Conservation (phyloP, 2,888 invertebrate genomes). For the Bugula neritina region DNA sequence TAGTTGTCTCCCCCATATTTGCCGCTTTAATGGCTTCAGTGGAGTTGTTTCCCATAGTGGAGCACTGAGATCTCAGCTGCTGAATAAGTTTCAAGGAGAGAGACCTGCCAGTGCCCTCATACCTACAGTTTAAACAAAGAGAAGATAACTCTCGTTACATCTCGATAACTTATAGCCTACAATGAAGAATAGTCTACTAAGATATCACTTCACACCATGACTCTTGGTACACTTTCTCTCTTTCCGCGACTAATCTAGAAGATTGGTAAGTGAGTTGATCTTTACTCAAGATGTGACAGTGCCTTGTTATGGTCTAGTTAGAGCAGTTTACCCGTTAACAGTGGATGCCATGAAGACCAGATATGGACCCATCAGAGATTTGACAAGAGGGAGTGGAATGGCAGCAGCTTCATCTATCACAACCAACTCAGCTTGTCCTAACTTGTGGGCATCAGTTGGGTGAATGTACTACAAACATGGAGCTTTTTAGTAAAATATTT, state of each 20-base stretch:
- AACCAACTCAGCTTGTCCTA: conserved; percentile 87
- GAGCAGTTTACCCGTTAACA: conserved; percentile 82
- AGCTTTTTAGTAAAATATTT: too few relatives aligned
- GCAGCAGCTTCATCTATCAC: conserved; percentile 99
- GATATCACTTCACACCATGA: too few relatives aligned
- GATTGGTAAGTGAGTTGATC: too few relatives aligned
- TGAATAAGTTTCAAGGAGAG: conserved; percentile 88
- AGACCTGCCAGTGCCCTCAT: conserved; percentile 95
- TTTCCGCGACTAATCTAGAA: too few relatives aligned
- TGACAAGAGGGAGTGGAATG: conserved; percentile 87
- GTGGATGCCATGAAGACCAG: conserved; percentile 92
- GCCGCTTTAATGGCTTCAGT: conserved; percentile 23
- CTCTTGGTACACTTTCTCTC: too few relatives aligned
- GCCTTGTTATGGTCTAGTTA: too few relatives aligned
- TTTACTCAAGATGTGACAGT: too few relatives aligned
- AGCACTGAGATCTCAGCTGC: conserved; percentile 68
- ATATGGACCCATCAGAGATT: conserved; percentile 81
- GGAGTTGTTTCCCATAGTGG: conserved; percentile 30
- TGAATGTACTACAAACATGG: conserved; percentile 90
- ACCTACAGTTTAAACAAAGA: too few relatives aligned
- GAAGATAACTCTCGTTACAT: too few relatives aligned
- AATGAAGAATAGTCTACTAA: too few relatives aligned
- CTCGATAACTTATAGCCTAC: too few relatives aligned
- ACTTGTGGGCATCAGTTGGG: conserved; percentile 78
- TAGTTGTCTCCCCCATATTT: conserved; percentile 13